These are phyloP conservation scores for Leucozona laternaria DNA, from an alignment of 2,888 invertebrate species.

Conservation along the genomic window DNA sequence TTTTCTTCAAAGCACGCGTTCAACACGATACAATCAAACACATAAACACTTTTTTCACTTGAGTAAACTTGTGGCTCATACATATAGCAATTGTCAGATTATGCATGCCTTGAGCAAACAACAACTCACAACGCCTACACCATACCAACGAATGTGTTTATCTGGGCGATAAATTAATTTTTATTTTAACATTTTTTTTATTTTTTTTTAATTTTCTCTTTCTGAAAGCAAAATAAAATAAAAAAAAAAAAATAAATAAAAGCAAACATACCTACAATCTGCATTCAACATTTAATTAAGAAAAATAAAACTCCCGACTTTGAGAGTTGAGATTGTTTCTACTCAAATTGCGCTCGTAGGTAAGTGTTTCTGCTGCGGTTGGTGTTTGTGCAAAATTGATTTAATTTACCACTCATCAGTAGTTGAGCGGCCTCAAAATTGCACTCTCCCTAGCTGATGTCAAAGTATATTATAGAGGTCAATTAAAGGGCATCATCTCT, in stretches of 20 bases:
- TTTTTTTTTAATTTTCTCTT: neutral
- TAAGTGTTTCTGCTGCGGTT: neutral
- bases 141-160: neutral
- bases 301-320: neutral
- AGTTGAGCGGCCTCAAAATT: neutral
- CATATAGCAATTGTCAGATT: slow-evolving; percentile 1
- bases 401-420: slow-evolving; percentile 1
- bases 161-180: slow-evolving; percentile 11
- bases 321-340: neutral
- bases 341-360: neutral
- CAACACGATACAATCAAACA: neutral
- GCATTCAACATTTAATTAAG: slow-evolving; percentile 23
- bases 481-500: slow-evolving; percentile 23
- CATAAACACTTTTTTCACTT: neutral
- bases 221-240: neutral
- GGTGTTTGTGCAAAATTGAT: neutral
- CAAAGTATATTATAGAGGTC: slow-evolving; percentile 31
- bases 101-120: slow-evolving; percentile 16
- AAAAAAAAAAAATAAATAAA: slow-evolving; percentile 12
- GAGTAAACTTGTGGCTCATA: neutral
- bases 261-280: slow-evolving; percentile 3
- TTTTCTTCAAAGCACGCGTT: neutral
- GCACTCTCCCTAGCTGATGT: neutral
- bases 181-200: neutral
- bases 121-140: slow-evolving; percentile 9